A percentile compares a stretch with the other conserved stretches of the same genome.
phyloP scores from a whole-genome alignment of 2,113 vertebrate genomes.

The Saccopteryx leptura region DNA sequence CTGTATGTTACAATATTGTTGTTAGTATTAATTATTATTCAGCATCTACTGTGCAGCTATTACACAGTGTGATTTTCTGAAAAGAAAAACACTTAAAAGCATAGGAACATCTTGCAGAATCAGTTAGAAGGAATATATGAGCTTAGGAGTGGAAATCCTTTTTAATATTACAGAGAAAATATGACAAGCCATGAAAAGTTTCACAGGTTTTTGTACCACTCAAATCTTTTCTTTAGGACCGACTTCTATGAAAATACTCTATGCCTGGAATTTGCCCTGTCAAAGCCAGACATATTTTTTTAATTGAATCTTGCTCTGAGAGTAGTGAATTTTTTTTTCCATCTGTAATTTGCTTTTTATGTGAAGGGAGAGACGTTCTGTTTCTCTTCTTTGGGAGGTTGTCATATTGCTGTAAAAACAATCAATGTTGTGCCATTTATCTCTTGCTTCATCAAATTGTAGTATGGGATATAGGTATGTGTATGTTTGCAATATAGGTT shows the following conservation, averaged over 20 bases:
- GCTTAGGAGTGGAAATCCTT: neutral
- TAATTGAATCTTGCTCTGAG: slow-evolving; percentile 80
- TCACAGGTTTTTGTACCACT: slow-evolving; percentile 56
- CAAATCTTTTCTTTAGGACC: slow-evolving; percentile 66
- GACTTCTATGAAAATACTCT: slow-evolving; percentile 72
- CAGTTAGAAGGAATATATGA: neutral
- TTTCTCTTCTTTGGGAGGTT: slow-evolving; percentile 77
- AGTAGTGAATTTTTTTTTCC: slow-evolving; percentile 58
- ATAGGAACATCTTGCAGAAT: neutral
- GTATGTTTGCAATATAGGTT: slow-evolving; percentile 40
- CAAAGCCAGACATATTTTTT: slow-evolving; percentile 83
- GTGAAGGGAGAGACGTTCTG: slow-evolving; percentile 70
- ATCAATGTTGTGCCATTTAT: slow-evolving; percentile 70
- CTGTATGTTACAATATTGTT: neutral
- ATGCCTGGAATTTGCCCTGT: slow-evolving; percentile 77
- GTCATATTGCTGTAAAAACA: slow-evolving; percentile 80
- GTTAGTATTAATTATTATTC: neutral
- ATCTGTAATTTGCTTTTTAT: slow-evolving; percentile 83
- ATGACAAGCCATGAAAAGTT: slow-evolving; percentile 60
- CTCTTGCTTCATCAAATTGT: slow-evolving; percentile 63
- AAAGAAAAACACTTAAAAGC: slow-evolving; percentile 41
- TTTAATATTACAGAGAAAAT: slow-evolving; percentile 59
- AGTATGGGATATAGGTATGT: slow-evolving; percentile 66
- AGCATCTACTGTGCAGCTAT: neutral
- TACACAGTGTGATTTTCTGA: neutral